These are phyloP conservation scores for Agrochola circellaris DNA, from an alignment of 2,888 invertebrate genomes.

Conservation along the genomic window DNA sequence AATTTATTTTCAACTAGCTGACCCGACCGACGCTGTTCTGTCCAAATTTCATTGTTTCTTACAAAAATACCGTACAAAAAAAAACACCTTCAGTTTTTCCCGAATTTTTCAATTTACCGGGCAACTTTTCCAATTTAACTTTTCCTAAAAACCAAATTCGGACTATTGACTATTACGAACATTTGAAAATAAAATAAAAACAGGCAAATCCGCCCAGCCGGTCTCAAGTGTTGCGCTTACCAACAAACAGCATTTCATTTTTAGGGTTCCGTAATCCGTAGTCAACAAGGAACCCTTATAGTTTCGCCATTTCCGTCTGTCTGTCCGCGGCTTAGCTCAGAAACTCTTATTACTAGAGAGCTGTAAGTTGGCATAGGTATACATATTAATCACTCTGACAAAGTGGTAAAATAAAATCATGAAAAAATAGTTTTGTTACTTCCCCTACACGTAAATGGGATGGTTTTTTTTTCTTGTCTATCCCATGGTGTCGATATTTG, in stretches of 20 bases:
- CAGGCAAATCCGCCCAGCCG: neutral
- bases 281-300: no score
- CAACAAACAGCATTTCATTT: neutral
- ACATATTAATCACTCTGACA: no score
- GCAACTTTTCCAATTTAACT: neutral
- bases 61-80: neutral
- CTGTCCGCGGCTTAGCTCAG: no score
- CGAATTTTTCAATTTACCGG: neutral
- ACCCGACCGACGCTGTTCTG: neutral
- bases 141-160: neutral
- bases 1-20: neutral
- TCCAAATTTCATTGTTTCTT: neutral
- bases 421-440: no score
- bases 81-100: neutral
- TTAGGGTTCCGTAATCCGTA: no score
- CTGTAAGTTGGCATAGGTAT: no score
- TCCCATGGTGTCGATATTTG: no score
- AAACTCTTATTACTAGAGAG: no score
- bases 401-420: no score
- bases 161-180: neutral
- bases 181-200: neutral
- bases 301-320: no score
- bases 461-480: no score
- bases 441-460: no score
- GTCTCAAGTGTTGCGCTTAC: neutral